Evolutionary conservation across 2,113 vertebrate species (phyloP).

Genomic region (Chionomys nivalis): DNA sequence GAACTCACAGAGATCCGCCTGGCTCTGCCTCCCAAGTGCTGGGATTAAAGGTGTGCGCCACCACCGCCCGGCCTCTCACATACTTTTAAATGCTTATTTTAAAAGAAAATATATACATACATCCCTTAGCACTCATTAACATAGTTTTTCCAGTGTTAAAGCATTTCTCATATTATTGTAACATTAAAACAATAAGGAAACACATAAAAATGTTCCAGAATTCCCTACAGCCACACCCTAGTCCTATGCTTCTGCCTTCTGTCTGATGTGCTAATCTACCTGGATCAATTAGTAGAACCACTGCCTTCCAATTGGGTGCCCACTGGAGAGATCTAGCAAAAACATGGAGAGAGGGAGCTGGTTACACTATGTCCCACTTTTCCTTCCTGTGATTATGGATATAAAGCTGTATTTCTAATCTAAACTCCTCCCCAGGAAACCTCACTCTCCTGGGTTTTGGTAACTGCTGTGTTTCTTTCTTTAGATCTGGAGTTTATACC

Average conservation of each 20-base stretch:
- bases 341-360: neutral
- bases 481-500: neutral
- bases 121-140: neutral
- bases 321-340: neutral
- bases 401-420: neutral
- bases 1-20: too few species aligned
- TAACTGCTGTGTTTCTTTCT: neutral
- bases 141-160: neutral
- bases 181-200: neutral
- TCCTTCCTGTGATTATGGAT: too few species aligned
- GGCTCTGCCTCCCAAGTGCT: too few species aligned
- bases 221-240: rapidly evolving
- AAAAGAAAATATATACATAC: neutral
- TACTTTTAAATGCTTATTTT: neutral
- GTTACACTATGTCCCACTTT: rapidly evolving
- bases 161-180: neutral
- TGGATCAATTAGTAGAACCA: neutral
- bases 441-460: neutral
- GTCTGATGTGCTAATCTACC: too few species aligned
- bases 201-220: neutral
- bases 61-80: too few species aligned
- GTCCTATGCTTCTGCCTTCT: too few species aligned
- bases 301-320: neutral
- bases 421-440: neutral
- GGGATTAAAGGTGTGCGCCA: too few species aligned